Conservation (phyloP, 2,113 vertebrate species). For the Scartelaos histophorus region DNA sequence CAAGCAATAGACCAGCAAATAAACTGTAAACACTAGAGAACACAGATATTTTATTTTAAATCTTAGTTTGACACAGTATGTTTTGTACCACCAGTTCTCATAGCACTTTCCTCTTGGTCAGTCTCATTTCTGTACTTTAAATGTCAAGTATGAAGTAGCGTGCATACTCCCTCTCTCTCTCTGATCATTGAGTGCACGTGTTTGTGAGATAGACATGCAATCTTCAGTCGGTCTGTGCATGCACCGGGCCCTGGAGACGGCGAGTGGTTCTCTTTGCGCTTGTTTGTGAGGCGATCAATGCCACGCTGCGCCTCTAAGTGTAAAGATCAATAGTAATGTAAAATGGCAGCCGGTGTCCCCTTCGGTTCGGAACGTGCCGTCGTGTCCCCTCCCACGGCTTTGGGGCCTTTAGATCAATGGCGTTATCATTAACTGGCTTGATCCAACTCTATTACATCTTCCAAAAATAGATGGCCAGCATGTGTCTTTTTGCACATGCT, state of each 20-base stretch:
- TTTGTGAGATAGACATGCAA: not conserved
- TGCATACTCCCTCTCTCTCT: not conserved
- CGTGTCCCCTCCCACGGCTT: conserved; percentile 24
- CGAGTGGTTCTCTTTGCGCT: conserved; percentile 32
- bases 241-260: conserved; percentile 26
- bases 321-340: conserved; percentile 70
- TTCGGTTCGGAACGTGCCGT: conserved; percentile 41
- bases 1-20: not conserved
- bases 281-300: conserved; percentile 64
- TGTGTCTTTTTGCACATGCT: conserved; percentile 33
- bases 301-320: conserved; percentile 31
- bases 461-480: conserved; percentile 37
- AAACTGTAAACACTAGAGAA: not conserved
- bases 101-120: not conserved
- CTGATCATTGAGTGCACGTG: not conserved
- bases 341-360: conserved; percentile 64
- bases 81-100: not conserved
- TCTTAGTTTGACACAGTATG: not conserved
- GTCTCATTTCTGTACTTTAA: conserved; percentile 2
- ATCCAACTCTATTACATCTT: conserved; percentile 35
- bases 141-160: conserved; percentile 17
- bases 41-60: not conserved
- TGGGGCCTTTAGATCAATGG: conserved; percentile 51
- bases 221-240: conserved; percentile 16
- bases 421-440: conserved; percentile 55